A percentile compares a stretch with the other conserved stretches of the same genome.
These are phyloP conservation scores for Capitella teleta DNA, from an alignment of 1,140 invertebrate genomes.

Conservation along the genomic window DNA sequence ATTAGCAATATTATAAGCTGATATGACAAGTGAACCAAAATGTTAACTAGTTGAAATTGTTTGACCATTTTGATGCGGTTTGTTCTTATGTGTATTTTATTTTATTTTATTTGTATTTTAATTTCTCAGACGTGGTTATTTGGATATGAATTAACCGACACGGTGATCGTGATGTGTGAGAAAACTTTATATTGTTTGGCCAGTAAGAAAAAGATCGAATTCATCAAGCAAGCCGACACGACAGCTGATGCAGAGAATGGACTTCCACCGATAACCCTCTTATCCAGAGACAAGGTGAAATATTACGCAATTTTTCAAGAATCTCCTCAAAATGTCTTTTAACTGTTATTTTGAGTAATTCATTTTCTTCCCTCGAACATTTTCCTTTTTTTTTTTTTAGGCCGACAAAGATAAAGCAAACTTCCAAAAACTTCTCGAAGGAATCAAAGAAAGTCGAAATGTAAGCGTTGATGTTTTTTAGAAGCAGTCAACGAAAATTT, in stretches of 20 bases:
- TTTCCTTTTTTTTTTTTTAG: conserved; percentile 45
- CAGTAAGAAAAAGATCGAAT: conserved; percentile 97
- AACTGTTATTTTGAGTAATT: not conserved
- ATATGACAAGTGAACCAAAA: too few relatives aligned
- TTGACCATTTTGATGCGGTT: too few relatives aligned
- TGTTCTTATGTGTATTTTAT: too few relatives aligned
- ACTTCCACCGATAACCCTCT: conserved; percentile 73
- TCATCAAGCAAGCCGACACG: conserved; percentile 81
- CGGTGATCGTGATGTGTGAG: conserved; percentile 80
- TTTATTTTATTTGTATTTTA: conserved; percentile 13
- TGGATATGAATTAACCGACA: conserved; percentile 92
- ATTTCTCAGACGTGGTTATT: conserved; percentile 89
- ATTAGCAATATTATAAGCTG: too few relatives aligned
- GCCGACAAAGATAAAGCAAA: conserved; percentile 90
- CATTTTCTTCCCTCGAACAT: conserved; percentile 7
- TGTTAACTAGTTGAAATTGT: too few relatives aligned
- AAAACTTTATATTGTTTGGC: conserved; percentile 77
- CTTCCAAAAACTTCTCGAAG: conserved; percentile 74
- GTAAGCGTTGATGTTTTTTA: too few relatives aligned
- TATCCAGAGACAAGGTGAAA: conserved; percentile 76
- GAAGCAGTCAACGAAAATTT: too few relatives aligned
- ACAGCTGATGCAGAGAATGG: conserved; percentile 57
- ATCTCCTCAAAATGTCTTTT: not conserved
- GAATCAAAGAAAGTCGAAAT: conserved; percentile 76
- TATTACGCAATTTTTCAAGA: not conserved